Percentiles rank a stretch among this genome's conserved stretches.
Conservation (phyloP, 2,888 invertebrate species). For the Syrphus vitripennis region DNA sequence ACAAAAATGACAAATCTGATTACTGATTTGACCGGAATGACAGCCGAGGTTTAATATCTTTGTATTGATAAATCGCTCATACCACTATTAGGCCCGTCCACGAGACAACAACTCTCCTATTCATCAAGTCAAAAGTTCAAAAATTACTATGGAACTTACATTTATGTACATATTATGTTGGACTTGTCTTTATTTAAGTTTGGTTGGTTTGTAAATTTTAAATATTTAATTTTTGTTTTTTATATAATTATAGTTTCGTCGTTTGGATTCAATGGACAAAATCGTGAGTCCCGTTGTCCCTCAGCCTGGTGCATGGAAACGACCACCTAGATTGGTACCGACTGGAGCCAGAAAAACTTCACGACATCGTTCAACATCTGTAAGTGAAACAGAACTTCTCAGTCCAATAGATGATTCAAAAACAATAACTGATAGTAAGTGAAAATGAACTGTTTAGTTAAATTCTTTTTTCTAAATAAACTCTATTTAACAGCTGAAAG, state of each 20-base stretch:
- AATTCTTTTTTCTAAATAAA: background rate
- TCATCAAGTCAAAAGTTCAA: no score
- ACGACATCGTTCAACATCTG: conserved; percentile 80
- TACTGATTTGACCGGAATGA: no score
- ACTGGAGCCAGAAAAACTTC: conserved; percentile 79
- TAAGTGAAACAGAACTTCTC: conserved; percentile 82
- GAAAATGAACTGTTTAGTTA: background rate
- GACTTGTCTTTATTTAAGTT: no score
- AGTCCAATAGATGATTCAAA: conserved; percentile 80
- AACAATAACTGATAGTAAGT: conserved; percentile 72
- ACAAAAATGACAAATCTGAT: no score
- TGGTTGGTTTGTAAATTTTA: no score
- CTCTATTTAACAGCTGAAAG: conserved; percentile 74
- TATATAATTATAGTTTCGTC: conserved; percentile 82
- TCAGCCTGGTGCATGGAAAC: conserved; percentile 93
- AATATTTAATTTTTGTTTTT: background rate
- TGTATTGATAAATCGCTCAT: no score
- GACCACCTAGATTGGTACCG: conserved; percentile 81
- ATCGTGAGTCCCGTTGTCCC: conserved; percentile 96
- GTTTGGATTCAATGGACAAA: conserved; percentile 90
- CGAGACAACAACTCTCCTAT: no score
- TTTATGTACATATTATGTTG: no score
- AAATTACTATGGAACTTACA: no score
- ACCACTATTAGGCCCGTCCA: no score
- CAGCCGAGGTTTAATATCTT: no score